Evolutionary conservation across 2,797 vertebrate genomes (phyloP), one percentile per base, ranked within the genome.

Genomic region (Neopelma chrysocephalum): DNA sequence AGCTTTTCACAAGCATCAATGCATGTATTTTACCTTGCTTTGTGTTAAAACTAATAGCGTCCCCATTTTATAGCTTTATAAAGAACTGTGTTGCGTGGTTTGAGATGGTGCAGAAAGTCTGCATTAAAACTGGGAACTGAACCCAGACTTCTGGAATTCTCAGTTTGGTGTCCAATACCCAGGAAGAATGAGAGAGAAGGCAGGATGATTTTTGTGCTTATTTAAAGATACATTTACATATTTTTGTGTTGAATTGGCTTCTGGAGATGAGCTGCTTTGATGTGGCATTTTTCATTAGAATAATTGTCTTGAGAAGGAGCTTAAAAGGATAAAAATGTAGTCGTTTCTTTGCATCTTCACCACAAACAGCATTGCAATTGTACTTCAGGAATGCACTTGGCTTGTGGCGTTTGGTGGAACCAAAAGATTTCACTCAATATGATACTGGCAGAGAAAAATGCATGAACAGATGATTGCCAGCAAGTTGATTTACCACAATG

Each of bases 401-500:
- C 80, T 90, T 66, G 32, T 88, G 85, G 85, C 77, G 73, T 94
- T 94, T 87, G 86, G 60, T 87, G 71, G 53, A 91, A 95, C 84
- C 86, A 80, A 90, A 92, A 84, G 60, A n/a, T 87, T 95, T 90
- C 81, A 77, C n/a, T 87, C 50, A 25, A 11, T 82, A 56, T 87
- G 68, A 70, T 82, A 61, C 15, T 90, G 88, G 81, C 88, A 92
- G 90, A 96, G 75, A 42, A 89, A 82, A 96, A 90, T 13, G 23
- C 75, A 89, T 40, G 87, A 95, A 90, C 69, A 87, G 85, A 85
- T 0, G 1, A 93, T 87, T 27, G 25, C 68, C 87, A 93, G 90
- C 88, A 79, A 92, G 81, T 87, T 94, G 79, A 82, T 94, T 92
- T 92, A 90, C 68, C 56, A 69, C 11, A 12, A 17, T 70, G 80